These are phyloP conservation scores for Sitta europaea DNA, from an alignment of 2,113 vertebrate genomes.

Conservation along the genomic window DNA sequence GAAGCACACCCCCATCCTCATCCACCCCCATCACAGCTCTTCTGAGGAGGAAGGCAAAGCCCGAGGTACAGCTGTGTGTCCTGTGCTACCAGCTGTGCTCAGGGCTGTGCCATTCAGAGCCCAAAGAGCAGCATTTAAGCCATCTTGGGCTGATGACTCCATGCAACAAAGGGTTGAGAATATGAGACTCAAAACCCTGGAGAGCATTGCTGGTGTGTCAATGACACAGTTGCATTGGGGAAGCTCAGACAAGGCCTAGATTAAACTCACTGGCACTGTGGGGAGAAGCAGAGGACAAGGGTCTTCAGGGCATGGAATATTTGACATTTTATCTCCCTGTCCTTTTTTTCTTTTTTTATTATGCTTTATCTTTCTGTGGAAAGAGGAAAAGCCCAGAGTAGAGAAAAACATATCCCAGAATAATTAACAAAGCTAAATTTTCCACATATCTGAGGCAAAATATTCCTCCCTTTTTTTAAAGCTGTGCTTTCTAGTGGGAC, in stretches of 20 bases:
- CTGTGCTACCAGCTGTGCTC: background rate
- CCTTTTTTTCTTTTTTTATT: rapidly evolving
- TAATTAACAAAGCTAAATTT: constrained; percentile 3
- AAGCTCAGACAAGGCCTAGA: background rate
- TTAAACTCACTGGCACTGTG: background rate
- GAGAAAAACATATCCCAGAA: background rate
- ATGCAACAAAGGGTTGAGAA: background rate
- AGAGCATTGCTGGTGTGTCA: background rate
- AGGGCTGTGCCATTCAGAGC: background rate
- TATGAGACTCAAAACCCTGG: background rate
- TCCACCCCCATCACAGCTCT: background rate
- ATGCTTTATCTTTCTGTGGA: constrained; percentile 12
- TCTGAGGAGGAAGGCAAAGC: background rate
- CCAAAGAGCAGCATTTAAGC: background rate
- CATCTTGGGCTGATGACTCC: background rate
- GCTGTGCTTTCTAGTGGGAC: background rate
- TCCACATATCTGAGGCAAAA: background rate
- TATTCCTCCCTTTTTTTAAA: background rate
- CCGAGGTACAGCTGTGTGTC: background rate
- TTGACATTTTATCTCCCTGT: background rate
- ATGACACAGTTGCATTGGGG: background rate
- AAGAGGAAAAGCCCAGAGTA: background rate
- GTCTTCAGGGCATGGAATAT: background rate
- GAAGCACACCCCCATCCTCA: background rate
- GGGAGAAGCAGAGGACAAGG: background rate